phyloP scores from a whole-genome alignment of 2,888 invertebrate species.

The Pachydiplax longipennis region DNA sequence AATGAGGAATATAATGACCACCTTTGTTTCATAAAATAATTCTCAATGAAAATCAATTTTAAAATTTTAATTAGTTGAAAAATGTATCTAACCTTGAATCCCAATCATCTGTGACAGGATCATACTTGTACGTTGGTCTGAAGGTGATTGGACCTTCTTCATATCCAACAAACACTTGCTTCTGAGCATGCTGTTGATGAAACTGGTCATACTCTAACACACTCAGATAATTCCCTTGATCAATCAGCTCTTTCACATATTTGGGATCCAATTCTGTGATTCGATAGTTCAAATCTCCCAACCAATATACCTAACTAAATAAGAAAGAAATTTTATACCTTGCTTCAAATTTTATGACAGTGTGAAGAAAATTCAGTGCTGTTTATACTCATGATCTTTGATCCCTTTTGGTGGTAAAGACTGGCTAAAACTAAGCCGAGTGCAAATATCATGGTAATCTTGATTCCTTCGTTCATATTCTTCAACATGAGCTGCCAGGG shows the following conservation, averaged over 20 bases:
- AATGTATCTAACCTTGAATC: conserved; percentile 74
- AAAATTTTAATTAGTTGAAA: too few species aligned
- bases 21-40: too few species aligned
- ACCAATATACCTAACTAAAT: conserved; percentile 89
- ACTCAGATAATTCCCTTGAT: conserved; percentile 65
- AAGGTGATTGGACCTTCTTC: conserved; percentile 88
- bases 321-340: not conserved
- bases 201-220: conserved; percentile 86
- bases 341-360: not conserved
- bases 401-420: conserved; percentile 75
- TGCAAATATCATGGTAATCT: conserved; percentile 92
- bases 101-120: conserved; percentile 92
- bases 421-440: conserved; percentile 71
- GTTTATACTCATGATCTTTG: conserved; percentile 91
- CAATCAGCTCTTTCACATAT: conserved; percentile 74
- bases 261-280: conserved; percentile 80
- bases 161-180: conserved; percentile 82
- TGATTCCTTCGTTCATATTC: conserved; percentile 94
- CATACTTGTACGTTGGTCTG: conserved; percentile 97
- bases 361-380: not conserved
- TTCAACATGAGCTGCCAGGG: conserved; percentile 95
- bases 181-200: conserved; percentile 74
- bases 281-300: conserved; percentile 97
- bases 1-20: too few species aligned
- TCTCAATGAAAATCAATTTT: too few species aligned